Percentiles rank a stretch among this genome's conserved stretches.
Evolutionary conservation across 2,888 invertebrate genomes (phyloP).

Genomic region (Nyleta sp.): DNA sequence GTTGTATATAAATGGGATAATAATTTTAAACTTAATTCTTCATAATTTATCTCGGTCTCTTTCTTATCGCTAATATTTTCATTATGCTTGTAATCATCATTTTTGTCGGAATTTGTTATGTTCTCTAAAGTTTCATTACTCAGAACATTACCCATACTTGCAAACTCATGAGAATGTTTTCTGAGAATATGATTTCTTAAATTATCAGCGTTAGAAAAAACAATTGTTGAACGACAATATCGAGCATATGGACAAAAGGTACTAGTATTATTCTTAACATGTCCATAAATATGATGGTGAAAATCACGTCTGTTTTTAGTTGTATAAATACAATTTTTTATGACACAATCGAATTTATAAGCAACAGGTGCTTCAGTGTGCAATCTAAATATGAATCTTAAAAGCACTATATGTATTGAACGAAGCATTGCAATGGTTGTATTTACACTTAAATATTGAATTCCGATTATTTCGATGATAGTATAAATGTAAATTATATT

Average conservation of each 20-base stretch:
- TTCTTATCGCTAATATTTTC: constrained; percentile 1
- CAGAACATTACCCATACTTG: not conserved
- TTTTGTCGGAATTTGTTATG: not conserved
- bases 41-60: constrained; percentile 8
- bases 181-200: constrained; percentile 14
- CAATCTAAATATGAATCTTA: constrained; percentile 5
- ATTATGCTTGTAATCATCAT: not conserved
- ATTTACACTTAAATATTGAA: constrained; percentile 14
- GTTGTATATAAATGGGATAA: constrained; percentile 9
- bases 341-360: not conserved
- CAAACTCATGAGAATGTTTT: constrained; percentile 19
- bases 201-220: not conserved
- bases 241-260: not conserved
- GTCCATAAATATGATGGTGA: constrained; percentile 7
- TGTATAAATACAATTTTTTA: not conserved
- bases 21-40: constrained; percentile 6
- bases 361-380: not conserved
- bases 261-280: not conserved
- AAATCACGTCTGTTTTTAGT: not conserved
- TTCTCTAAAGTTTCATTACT: not conserved
- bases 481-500: too few relatives aligned
- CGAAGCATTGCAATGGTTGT: constrained; percentile 2
- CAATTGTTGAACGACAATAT: not conserved
- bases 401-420: constrained; percentile 8
- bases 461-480: too few relatives aligned